Evolutionary conservation across 1,140 invertebrate species (phyloP), one percentile per base, ranked within the genome.

Genomic region (Teleopsis dalmanni): DNA sequence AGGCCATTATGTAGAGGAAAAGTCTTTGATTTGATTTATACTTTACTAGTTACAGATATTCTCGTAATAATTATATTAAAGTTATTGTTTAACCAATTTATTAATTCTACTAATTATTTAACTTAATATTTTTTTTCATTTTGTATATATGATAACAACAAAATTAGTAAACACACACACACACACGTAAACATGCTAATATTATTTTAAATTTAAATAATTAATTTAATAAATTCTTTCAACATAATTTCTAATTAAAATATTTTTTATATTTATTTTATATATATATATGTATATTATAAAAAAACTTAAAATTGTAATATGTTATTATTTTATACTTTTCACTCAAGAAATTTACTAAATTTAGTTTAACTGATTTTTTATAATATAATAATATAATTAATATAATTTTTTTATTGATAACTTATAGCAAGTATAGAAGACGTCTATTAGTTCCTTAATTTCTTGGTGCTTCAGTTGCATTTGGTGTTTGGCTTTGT

Each of bases 401-500:
- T 31, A 14, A 22, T 22, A 14, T 14, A 16, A 4, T 23, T 47
- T 37, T 19, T 19, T 27, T 33, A 7, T 18, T 11, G 13, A 18
- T n/a, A 19, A 23, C 14, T 10, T 16, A 26, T 25, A 16, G 21
- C 36, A 34, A 34, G 13, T 14, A 34, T 13, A 34, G 4, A 47
- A 22, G 16, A 47, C 13, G 27, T 29, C 27, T 29, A 29, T 29
- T 29, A 29, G 13, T 29, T 47, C 34, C 14, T 38, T 22, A 21
- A 25, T 25, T 37, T 36, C 13, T 36, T 36, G 19, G 19, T 11
- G 34, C 2, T 16, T 13, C 25, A 10, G 25, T 38, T 21, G n/a
- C 33, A 14, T 42, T 29, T n/a, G n/a, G 33, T 34, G 41, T 34
- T 36, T 49, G 48, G 5, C 25, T 41, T 8, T 37, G 34, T 36